These are phyloP conservation scores for Pammene fasciana DNA, from an alignment of 2,888 invertebrate genomes.

Conservation along the genomic window DNA sequence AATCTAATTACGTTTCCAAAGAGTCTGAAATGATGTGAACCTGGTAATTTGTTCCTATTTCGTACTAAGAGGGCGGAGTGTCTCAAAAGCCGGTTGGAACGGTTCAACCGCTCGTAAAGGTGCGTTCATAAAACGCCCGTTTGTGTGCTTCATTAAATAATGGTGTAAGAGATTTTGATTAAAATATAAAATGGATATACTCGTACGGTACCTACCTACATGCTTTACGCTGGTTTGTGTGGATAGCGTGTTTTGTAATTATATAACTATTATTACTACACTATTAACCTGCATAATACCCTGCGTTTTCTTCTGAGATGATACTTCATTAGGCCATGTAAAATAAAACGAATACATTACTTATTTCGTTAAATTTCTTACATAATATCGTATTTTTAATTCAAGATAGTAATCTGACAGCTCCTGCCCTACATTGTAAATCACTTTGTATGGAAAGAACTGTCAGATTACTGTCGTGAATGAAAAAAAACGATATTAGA, in stretches of 20 bases:
- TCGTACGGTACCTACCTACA: neutral
- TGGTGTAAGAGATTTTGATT: conserved; percentile 28
- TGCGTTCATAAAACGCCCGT: conserved; percentile 39
- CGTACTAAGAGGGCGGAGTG: conserved; percentile 8
- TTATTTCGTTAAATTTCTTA: no score
- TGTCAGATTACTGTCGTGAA: no score
- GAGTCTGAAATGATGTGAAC: neutral
- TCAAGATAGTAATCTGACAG: no score
- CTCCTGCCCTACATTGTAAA: no score
- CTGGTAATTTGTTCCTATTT: conserved; percentile 7
- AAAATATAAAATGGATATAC: conserved; percentile 28
- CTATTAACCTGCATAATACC: no score
- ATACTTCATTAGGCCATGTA: no score
- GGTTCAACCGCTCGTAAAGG: conserved; percentile 43
- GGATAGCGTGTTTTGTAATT: neutral
- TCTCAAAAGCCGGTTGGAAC: conserved; percentile 7
- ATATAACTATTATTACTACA: no score
- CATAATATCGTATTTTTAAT: no score
- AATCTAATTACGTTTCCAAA: neutral
- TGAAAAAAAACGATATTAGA: no score
- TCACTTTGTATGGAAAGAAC: no score
- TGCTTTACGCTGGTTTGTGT: neutral
- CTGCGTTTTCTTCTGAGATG: no score
- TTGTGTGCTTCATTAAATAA: conserved; percentile 27
- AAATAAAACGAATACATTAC: no score